These are phyloP conservation scores for Orchesella cincta DNA, from an alignment of 1,140 invertebrate genomes.

Conservation along the genomic window DNA sequence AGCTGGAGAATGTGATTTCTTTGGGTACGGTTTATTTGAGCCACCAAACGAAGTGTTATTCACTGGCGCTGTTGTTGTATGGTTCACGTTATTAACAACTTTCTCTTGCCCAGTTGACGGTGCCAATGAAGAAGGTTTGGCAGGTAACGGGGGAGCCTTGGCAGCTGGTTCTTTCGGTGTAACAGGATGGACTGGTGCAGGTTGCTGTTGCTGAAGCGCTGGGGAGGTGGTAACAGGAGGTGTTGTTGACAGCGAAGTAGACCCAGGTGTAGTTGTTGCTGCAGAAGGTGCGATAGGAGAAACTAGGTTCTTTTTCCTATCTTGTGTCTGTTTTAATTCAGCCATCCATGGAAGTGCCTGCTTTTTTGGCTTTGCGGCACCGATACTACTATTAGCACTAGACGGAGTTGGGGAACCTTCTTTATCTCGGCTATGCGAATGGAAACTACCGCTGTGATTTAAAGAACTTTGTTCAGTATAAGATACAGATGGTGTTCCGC, in stretches of 20 bases:
- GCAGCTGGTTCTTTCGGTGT: neutral
- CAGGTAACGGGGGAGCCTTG: slow-evolving; percentile 49
- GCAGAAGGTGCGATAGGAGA: neutral
- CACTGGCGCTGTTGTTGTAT: neutral
- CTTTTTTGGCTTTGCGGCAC: neutral
- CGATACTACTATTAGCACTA: slow-evolving; percentile 29
- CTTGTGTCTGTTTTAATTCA: slow-evolving; percentile 47
- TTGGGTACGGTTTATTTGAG: neutral
- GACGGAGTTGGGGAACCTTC: slow-evolving; percentile 27
- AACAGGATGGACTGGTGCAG: slow-evolving; percentile 6
- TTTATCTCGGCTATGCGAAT: slow-evolving; percentile 28
- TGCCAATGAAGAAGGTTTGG: slow-evolving; percentile 39
- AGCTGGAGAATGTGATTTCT: slow-evolving; percentile 2
- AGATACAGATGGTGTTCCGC: slow-evolving; percentile 17
- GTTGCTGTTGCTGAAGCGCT: slow-evolving; percentile 6
- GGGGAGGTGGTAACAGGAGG: neutral
- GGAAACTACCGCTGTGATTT: slow-evolving; percentile 15
- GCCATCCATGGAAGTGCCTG: slow-evolving; percentile 43
- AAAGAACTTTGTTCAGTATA: neutral
- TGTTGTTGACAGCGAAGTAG: slow-evolving; percentile 9
- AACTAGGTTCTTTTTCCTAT: slow-evolving; percentile 36
- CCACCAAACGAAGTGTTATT: neutral
- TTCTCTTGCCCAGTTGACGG: neutral
- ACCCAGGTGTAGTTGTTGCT: neutral
- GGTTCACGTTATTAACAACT: neutral